phyloP scores from a whole-genome alignment of 2,113 vertebrate genomes.

The Engraulis encrasicolus region DNA sequence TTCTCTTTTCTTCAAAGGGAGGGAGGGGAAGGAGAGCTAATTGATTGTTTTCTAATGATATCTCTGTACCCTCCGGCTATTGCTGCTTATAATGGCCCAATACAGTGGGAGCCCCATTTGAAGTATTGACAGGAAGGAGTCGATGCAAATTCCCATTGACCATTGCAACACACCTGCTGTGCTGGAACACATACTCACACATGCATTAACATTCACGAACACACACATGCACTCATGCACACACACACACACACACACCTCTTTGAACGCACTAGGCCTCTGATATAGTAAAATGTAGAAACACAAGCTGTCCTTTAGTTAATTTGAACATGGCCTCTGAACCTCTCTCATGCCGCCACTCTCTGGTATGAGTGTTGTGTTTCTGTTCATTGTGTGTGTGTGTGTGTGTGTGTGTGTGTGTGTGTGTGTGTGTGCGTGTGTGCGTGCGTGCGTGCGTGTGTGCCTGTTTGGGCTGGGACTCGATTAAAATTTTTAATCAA shows the following conservation, averaged over 20 bases:
- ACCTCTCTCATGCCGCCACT: no score
- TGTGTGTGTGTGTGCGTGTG: background rate
- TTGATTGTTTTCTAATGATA: constrained; percentile 51
- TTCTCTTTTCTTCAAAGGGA: constrained; percentile 46
- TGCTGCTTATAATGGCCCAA: background rate
- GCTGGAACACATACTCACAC: no score
- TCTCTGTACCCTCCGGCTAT: constrained; percentile 18
- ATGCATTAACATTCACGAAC: no score
- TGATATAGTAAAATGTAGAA: no score
- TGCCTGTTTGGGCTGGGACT: background rate
- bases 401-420: no score
- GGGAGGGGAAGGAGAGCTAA: constrained; percentile 33
- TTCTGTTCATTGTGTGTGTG: no score
- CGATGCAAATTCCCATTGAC: constrained; percentile 27
- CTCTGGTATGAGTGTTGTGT: no score
- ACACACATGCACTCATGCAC: background rate
- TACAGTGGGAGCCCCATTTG: constrained; percentile 27
- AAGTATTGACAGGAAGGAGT: constrained; percentile 38
- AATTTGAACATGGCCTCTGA: no score
- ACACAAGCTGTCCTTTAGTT: no score
- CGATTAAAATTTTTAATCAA: no score
- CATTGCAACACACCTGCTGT: no score
- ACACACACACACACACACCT: background rate
- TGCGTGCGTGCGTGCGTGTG: background rate
- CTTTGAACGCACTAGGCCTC: no score